Evolutionary conservation across 2,113 vertebrate genomes (phyloP).

Genomic region (Merops nubicus): DNA sequence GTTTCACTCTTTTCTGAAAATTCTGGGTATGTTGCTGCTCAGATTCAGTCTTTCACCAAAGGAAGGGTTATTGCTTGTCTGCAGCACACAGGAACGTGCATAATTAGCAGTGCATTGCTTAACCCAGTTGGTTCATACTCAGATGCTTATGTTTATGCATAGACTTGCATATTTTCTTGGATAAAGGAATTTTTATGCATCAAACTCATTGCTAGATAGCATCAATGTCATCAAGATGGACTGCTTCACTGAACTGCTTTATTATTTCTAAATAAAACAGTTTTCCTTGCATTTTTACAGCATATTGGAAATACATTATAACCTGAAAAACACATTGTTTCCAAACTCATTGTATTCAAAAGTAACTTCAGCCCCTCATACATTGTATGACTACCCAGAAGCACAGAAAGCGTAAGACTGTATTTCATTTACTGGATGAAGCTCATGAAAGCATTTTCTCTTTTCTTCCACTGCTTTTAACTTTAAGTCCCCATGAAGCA

Average conservation of each 20-base stretch:
- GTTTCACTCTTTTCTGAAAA: not conserved
- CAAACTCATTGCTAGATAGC: not conserved
- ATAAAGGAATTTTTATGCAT: not conserved
- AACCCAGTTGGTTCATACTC: not conserved
- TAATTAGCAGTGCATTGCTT: not conserved
- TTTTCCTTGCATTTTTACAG: not conserved
- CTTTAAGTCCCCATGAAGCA: not conserved
- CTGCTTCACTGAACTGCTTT: not conserved
- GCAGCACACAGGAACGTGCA: not conserved
- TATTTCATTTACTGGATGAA: not conserved
- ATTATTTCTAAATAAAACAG: slow-evolving; percentile 2
- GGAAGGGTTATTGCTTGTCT: not conserved
- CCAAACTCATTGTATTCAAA: not conserved
- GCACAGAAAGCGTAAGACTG: not conserved
- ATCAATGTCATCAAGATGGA: not conserved
- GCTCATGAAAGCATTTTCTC: not conserved
- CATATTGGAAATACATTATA: not conserved
- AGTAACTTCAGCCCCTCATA: not conserved
- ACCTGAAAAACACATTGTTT: not conserved
- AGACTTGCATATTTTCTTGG: not conserved
- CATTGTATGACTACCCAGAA: not conserved
- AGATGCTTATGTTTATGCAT: not conserved
- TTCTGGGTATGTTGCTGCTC: not conserved
- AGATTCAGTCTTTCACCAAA: not conserved
- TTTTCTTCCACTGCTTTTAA: not conserved